Conservation (phyloP, 92 coral and sea anemone species). For the Heliopora coerulea region DNA sequence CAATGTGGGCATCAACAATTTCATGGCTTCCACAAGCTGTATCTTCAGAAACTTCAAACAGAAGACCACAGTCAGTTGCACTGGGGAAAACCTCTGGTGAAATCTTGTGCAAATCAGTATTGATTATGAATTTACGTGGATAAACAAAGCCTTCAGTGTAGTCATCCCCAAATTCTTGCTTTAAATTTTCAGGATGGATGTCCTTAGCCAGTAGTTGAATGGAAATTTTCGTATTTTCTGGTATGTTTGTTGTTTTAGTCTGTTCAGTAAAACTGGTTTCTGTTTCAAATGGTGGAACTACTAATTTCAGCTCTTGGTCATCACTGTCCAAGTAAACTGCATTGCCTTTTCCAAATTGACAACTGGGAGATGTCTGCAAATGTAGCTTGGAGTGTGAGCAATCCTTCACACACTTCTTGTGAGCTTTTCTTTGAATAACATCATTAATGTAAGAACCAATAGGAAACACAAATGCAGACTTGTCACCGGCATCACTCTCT, state of each 20-base stretch:
- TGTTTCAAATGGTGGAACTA: constrained; percentile 16
- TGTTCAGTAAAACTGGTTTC: neutral
- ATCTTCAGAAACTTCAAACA: constrained; percentile 19
- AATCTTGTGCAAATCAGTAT: neutral
- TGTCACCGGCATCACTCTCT: no score
- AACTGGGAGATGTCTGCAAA: constrained; percentile 15
- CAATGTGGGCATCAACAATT: constrained; percentile 11
- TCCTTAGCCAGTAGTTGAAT: constrained; percentile 31
- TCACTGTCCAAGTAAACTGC: constrained; percentile 46
- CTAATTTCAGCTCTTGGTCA: neutral
- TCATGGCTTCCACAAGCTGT: neutral
- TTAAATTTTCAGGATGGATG: constrained; percentile 22
- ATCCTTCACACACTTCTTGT: neutral
- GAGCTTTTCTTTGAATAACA: neutral
- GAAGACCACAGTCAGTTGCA: constrained; percentile 3
- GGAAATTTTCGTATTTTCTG: neutral
- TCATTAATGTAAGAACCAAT: constrained; percentile 47
- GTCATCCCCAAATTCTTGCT: constrained; percentile 45
- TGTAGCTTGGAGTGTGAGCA: neutral
- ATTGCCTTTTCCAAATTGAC: constrained; percentile 52
- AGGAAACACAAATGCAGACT: constrained; percentile 9
- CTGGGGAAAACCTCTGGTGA: neutral
- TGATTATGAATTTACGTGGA: constrained; percentile 60
- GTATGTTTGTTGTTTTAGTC: neutral
- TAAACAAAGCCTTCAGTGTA: constrained; percentile 46